Evolutionary conservation across 2,888 invertebrate genomes (phyloP), one percentile per base, ranked within the genome.

Genomic region (Trachelus iudaicus): DNA sequence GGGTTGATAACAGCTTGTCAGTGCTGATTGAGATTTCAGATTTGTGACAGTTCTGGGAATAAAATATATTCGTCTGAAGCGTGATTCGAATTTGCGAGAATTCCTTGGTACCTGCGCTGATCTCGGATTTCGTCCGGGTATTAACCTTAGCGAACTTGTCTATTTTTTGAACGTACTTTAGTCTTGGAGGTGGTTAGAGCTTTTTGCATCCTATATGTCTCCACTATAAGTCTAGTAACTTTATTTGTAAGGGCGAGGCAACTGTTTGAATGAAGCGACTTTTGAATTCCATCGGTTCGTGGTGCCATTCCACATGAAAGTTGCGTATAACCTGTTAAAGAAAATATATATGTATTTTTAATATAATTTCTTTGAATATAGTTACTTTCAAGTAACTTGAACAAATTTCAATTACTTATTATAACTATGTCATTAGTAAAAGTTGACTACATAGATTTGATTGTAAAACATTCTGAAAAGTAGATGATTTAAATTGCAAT

Each of bases 211-310:
- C 3, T 13, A 0, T 13, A 12, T 3, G 0, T 13, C 37, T 12
- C 4, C 13, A 37, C 3, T 37, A 12, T 12, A 13, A 37, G 37
- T 91, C 91, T 75, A 92, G 93, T 82, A 95, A 91, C 87, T 94
- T 94, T 88, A 96, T 96, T 90, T 94, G 94, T 79, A 96, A 90
- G 69, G 96, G 95, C 85, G 96, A 95, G 86, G 94, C 93, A 23
- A 96, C 95, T 79, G 95, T 94, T 87, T 96, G 96, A 73, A 96
- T 96, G 77, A 96, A 95, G 81, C 94, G 95, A 78, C 95, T 95
- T 90, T 95, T 94, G 90, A 95, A 95, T 31, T 94, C 94, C 83
- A 96, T 91, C 81, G 95, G 94, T 31, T 93, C 94, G 86, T 95
- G 93, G 83, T 94, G 92, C 93, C 95, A 96, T 83, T 94, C 93